phyloP scores from a whole-genome alignment of 30 jellyfish, hydroid and myxozoan species.

The Mastigias papua region DNA sequence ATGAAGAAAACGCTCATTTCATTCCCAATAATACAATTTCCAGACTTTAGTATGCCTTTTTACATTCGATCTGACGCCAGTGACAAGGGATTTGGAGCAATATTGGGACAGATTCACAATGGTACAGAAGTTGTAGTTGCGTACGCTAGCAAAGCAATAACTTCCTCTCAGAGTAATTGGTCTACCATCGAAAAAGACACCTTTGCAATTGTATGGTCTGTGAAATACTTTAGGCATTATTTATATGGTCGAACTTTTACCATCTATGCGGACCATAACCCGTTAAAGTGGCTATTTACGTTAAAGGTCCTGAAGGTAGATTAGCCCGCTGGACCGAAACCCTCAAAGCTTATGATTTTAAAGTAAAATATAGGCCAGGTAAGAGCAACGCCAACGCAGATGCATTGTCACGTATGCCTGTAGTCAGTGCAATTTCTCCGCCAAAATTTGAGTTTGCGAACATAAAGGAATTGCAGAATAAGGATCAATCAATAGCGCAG shows the following conservation, averaged over 20 bases:
- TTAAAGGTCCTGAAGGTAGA: no score
- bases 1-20: conserved; percentile 41
- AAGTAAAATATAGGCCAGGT: conserved; percentile 51
- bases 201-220: conserved; percentile 69
- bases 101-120: conserved; percentile 35
- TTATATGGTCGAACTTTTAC: conserved; percentile 63
- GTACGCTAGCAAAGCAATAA: conserved; percentile 39
- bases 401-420: conserved; percentile 69
- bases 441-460: conserved; percentile 47
- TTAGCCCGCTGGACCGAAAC: conserved; percentile 69
- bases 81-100: no score
- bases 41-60: conserved; percentile 48
- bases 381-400: no score
- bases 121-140: conserved; percentile 53
- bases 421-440: conserved; percentile 34
- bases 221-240: conserved; percentile 47
- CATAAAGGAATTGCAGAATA: conserved; percentile 33
- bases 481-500: conserved; percentile 44
- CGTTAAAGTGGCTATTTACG: conserved; percentile 55
- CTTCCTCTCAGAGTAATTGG: background rate
- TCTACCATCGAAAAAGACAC: conserved; percentile 68
- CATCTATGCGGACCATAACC: conserved; percentile 71
- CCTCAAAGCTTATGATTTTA: conserved; percentile 58
- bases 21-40: conserved; percentile 49
- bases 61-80: conserved; percentile 53